Evolutionary conservation across 2,797 vertebrate genomes (phyloP).

Genomic region (Siniperca obscura): DNA sequence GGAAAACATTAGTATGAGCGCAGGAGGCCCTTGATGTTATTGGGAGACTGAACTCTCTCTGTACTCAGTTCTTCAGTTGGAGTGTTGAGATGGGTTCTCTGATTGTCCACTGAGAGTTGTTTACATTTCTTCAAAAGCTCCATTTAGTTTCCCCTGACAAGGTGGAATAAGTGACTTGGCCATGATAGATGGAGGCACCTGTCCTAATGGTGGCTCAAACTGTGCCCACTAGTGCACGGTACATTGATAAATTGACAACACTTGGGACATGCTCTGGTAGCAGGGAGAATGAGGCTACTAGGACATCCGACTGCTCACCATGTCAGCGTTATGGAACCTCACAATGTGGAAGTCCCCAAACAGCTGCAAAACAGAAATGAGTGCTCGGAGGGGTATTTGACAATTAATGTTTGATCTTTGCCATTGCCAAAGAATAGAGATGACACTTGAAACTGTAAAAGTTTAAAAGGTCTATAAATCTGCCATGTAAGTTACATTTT

Average conservation of each 20-base stretch:
- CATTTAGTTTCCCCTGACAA: constrained; percentile 98
- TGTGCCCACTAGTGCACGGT: constrained; percentile 99
- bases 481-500: not conserved
- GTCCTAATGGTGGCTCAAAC: constrained; percentile 99
- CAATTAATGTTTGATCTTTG: constrained; percentile 60
- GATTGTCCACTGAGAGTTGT: constrained; percentile 98
- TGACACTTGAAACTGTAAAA: not conserved
- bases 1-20: constrained; percentile 38
- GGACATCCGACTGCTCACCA: constrained; percentile 86
- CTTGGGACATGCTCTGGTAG: constrained; percentile 97
- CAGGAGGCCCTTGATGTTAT: constrained; percentile 58
- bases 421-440: constrained; percentile 45
- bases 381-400: constrained; percentile 62
- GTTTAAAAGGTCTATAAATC: not conserved
- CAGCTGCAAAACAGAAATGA: constrained; percentile 86
- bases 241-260: constrained; percentile 99
- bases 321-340: constrained; percentile 82
- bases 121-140: constrained; percentile 99
- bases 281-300: constrained; percentile 95
- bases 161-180: constrained; percentile 97
- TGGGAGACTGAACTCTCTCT: constrained; percentile 50
- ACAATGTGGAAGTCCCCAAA: constrained; percentile 84
- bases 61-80: constrained; percentile 35
- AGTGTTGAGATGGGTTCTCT: constrained; percentile 79
- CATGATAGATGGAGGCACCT: constrained; percentile 99